phyloP scores from a whole-genome alignment of 2,888 invertebrate genomes.

The Bruchidius siliquastri region DNA sequence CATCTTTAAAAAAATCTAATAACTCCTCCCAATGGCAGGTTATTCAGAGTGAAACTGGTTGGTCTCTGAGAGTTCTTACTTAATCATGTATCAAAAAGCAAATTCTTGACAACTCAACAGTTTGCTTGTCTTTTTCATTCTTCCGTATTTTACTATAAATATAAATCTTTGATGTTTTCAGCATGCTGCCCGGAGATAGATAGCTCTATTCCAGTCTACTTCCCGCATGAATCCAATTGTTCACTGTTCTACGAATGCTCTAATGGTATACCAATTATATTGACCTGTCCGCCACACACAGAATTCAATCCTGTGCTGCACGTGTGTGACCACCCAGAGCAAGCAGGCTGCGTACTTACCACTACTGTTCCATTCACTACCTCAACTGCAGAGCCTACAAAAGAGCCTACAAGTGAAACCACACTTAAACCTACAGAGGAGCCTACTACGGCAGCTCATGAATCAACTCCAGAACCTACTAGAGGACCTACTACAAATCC shows the following conservation, averaged over 20 bases:
- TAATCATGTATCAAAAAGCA: too few relatives aligned
- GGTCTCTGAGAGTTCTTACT: too few relatives aligned
- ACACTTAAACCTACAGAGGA: not conserved
- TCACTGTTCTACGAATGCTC: conserved; percentile 15
- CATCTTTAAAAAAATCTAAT: too few relatives aligned
- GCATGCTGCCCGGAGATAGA: conserved; percentile 6
- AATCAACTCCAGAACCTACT: not conserved
- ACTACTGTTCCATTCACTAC: conserved; percentile 1
- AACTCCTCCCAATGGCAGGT: too few relatives aligned
- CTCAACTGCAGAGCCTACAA: not conserved
- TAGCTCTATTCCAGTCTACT: not conserved
- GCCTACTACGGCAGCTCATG: not conserved
- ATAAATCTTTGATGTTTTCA: not conserved
- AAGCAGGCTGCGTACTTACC: conserved; percentile 5
- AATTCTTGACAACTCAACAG: too few relatives aligned
- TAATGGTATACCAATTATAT: conserved; percentile 7
- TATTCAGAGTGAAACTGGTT: too few relatives aligned
- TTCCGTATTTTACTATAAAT: too few relatives aligned
- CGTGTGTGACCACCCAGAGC: conserved; percentile 10
- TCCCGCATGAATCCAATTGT: conserved; percentile 9
- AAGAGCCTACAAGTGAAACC: not conserved
- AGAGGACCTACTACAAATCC: not conserved
- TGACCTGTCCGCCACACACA: conserved; percentile 3
- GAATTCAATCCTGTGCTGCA: conserved; percentile 10
- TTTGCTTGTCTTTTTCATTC: too few relatives aligned